These are phyloP conservation scores for Gibbula magus DNA, from an alignment of 2,888 invertebrate species.

Conservation along the genomic window DNA sequence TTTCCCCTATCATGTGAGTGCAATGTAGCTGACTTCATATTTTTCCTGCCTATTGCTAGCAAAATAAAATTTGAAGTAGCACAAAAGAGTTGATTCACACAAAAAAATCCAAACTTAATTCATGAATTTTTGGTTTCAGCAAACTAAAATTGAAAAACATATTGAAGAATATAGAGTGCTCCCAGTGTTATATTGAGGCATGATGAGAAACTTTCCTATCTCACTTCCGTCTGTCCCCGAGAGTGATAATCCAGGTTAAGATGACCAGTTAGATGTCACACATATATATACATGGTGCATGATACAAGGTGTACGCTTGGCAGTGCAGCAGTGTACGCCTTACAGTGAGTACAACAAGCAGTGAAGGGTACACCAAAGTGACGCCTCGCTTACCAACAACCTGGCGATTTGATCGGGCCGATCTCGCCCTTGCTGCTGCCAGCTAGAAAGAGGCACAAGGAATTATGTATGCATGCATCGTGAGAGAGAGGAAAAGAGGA, in stretches of 20 bases:
- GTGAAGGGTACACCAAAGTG: background rate
- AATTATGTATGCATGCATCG: background rate
- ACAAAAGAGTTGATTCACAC: no score
- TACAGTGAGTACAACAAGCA: background rate
- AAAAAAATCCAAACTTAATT: background rate
- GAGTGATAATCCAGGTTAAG: background rate
- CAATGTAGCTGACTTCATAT: no score
- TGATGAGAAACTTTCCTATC: no score
- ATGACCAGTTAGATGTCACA: no score
- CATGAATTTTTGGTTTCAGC: background rate
- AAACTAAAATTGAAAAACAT: background rate
- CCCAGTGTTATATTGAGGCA: no score
- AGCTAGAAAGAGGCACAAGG: conserved; percentile 26
- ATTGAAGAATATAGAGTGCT: background rate
- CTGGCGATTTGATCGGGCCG: conserved; percentile 56
- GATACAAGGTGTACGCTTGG: background rate
- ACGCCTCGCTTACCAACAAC: conserved; percentile 56
- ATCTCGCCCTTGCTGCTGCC: conserved; percentile 49
- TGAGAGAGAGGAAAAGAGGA: no score
- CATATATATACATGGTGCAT: background rate
- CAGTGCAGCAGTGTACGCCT: background rate
- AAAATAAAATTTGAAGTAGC: no score
- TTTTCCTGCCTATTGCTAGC: no score
- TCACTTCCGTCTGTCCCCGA: no score
- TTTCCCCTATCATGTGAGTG: no score